These are phyloP conservation scores for Trichomalopsis sarcophagae DNA, from an alignment of 1,140 invertebrate genomes.

Conservation along the genomic window DNA sequence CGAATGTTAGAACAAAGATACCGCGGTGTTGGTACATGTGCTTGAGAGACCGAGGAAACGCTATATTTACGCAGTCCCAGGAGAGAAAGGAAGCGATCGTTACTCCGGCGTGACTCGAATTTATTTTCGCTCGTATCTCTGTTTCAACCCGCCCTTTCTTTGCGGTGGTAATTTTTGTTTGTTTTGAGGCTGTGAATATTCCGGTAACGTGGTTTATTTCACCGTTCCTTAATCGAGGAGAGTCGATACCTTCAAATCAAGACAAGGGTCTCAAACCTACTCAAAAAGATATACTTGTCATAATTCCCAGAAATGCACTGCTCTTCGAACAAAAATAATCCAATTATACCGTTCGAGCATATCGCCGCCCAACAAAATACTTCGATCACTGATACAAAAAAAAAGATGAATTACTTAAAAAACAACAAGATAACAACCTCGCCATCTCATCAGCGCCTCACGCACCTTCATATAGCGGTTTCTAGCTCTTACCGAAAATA, in stretches of 20 bases:
- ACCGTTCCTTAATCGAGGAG: not conserved
- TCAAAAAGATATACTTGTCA: too few species aligned
- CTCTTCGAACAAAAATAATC: too few species aligned
- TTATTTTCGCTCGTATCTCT: not conserved
- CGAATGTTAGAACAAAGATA: not conserved
- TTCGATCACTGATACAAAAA: too few species aligned
- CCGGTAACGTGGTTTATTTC: slow-evolving; percentile 29
- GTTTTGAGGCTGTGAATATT: slow-evolving; percentile 10
- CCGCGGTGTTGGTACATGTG: not conserved
- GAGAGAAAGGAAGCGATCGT: slow-evolving; percentile 27
- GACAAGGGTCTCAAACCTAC: too few species aligned
- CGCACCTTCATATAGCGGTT: not conserved
- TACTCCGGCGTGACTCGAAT: not conserved
- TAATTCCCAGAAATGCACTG: too few species aligned
- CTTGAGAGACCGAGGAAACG: not conserved
- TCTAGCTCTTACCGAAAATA: too few species aligned
- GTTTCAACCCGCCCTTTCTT: not conserved
- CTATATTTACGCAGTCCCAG: not conserved
- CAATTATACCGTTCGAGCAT: too few species aligned
- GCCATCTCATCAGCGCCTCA: not conserved
- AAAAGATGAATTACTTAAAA: too few species aligned
- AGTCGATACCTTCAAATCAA: too few species aligned
- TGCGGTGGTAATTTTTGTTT: slow-evolving; percentile 36
- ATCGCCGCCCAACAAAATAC: too few species aligned
- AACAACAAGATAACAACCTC: not conserved